Evolutionary conservation across 37 sponge, comb jelly and placozoan species (phyloP), one percentile per base, ranked within the genome.

Genomic region (Sycon ciliatum): DNA sequence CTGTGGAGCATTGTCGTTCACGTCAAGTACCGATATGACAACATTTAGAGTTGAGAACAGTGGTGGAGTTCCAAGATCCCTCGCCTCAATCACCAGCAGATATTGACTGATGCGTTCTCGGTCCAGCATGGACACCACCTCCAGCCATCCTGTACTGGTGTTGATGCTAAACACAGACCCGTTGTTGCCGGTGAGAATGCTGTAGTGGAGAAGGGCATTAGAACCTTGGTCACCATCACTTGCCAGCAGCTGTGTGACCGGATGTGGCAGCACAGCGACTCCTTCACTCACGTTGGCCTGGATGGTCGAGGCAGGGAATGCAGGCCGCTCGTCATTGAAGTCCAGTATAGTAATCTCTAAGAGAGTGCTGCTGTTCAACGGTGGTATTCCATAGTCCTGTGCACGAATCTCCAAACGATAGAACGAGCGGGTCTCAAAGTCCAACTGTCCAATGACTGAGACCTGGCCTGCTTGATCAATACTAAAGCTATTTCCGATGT

Each of bases 301-400:
- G 1, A 20, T 42, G 0, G 23, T 32, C 9, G 18, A 16, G 1
- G 66, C 46, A 1, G 39, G 30, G 32, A 87, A 89, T 31, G 30
- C 49, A 38, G 90, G 90, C 7, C 60, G 4, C 24, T 85, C 66
- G 58, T 85, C 90, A 65, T 89, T 85, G 64, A 77, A 72, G 6
- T 78, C 49, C 26, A 54, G 34, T 34, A 84, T 70, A 23, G 69
- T 76, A 20, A 89, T 82, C 58, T 67, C 74, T 18, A 78, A 74
- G 38, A 46, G 22, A 32, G 78, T 70, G 27, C 64, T 46, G 73
- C 76, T 74, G 58, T 70, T 79, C 26, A 82, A 86, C 9, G 80
- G 82, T 36, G 63, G 63, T 22, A 7, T 60, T 11, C 63, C 63
- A 28, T 24, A 11, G 26, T 60, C 63, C 9, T 24, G 11, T 23